Percentiles rank a stretch among this genome's conserved stretches.
These are phyloP conservation scores for Smittia aterrima DNA, from an alignment of 2,888 invertebrate species.

Conservation along the genomic window DNA sequence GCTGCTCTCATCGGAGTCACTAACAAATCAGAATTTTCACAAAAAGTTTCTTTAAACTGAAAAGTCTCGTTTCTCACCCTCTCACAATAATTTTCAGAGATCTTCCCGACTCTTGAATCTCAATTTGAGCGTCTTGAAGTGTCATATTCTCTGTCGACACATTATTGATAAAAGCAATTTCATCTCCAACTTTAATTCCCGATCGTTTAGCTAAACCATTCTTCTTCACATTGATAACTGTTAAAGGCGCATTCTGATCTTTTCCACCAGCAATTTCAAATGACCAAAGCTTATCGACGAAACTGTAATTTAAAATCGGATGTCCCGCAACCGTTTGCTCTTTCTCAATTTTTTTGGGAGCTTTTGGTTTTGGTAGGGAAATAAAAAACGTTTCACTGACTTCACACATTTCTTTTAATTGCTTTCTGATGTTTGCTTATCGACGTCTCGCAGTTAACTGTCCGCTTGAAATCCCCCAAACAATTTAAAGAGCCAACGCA, in stretches of 20 bases:
- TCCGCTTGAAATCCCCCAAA: background rate
- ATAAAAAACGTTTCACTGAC: conserved; percentile 26
- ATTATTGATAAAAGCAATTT: conserved; percentile 21
- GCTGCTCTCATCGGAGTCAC: conserved; percentile 27
- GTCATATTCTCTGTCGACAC: conserved; percentile 3
- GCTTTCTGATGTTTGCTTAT: conserved; percentile 7
- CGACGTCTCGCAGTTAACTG: background rate
- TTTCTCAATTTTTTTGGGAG: background rate
- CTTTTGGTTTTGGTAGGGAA: conserved; percentile 17
- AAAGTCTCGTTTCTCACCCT: conserved; percentile 13
- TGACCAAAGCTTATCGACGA: conserved; percentile 33
- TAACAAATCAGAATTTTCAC: background rate
- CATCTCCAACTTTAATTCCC: conserved; percentile 37
- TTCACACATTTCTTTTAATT: conserved; percentile 27
- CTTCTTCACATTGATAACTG: conserved; percentile 17
- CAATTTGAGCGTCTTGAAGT: conserved; percentile 9
- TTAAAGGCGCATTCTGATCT: conserved; percentile 13
- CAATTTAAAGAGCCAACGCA: background rate
- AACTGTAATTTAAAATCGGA: conserved; percentile 18
- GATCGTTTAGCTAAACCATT: conserved; percentile 32
- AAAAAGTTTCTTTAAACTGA: background rate
- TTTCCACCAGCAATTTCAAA: conserved; percentile 26
- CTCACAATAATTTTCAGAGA: conserved; percentile 22
- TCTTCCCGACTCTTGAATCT: conserved; percentile 30
- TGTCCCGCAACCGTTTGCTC: background rate